phyloP scores from a whole-genome alignment of 2,113 vertebrate genomes.

The Nestor notabilis region DNA sequence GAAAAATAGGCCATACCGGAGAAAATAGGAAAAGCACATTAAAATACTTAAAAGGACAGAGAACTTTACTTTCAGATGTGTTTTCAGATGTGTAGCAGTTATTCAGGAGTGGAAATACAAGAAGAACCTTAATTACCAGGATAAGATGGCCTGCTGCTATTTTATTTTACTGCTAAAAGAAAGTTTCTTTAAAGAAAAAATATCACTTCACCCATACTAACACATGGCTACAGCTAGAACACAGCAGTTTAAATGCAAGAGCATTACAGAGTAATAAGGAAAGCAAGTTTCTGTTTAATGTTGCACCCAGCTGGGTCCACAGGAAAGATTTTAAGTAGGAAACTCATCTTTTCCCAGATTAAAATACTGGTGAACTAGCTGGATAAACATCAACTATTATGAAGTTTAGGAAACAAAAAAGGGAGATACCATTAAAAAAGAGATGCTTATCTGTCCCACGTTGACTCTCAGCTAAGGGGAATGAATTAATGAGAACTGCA shows the following conservation, averaged over 20 bases:
- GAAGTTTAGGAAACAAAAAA: not conserved
- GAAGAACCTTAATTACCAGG: not conserved
- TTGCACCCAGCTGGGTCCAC: not conserved
- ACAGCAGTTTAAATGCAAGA: not conserved
- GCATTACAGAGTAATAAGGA: not conserved
- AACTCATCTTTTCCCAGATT: not conserved
- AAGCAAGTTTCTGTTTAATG: not conserved
- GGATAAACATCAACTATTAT: not conserved
- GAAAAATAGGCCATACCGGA: not conserved
- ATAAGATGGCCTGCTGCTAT: not conserved
- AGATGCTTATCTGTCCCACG: not conserved
- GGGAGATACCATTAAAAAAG: not conserved
- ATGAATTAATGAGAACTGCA: not conserved
- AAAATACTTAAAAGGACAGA: not conserved
- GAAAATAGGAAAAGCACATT: not conserved
- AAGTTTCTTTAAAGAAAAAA: not conserved
- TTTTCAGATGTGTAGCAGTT: not conserved
- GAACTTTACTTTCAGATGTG: not conserved
- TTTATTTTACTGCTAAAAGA: not conserved
- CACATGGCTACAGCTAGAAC: not conserved
- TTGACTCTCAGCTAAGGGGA: not conserved
- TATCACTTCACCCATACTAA: not conserved
- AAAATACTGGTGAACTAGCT: not conserved
- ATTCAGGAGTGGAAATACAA: not conserved
- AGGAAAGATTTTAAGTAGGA: not conserved